These are phyloP conservation scores for Barnardius zonarius DNA, from an alignment of 2,113 vertebrate genomes.

Conservation along the genomic window DNA sequence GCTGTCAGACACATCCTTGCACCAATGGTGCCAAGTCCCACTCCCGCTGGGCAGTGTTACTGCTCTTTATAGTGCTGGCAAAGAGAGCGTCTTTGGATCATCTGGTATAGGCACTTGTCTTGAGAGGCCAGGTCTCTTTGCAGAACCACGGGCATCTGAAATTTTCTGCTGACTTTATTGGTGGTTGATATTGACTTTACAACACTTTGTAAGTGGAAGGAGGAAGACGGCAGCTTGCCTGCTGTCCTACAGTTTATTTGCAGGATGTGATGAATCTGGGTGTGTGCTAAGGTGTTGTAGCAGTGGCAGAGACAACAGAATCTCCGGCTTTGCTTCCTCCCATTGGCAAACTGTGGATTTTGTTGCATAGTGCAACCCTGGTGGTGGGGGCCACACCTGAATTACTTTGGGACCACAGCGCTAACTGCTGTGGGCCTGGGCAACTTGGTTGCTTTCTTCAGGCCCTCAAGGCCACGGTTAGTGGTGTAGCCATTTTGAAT, in stretches of 20 bases:
- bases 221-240: not conserved
- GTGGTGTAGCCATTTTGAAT: not conserved
- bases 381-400: too few relatives aligned
- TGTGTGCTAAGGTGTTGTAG: too few relatives aligned
- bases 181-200: not conserved
- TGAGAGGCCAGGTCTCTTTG: not conserved
- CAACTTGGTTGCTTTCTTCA: not conserved
- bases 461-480: not conserved
- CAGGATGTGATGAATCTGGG: fast-evolving
- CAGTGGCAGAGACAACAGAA: not conserved
- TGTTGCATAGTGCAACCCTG: not conserved
- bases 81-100: not conserved
- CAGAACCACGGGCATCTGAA: not conserved
- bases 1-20: not conserved
- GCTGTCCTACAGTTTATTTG: fast-evolving
- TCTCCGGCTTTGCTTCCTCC: not conserved
- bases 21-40: fast-evolving
- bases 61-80: not conserved
- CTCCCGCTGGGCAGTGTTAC: fast-evolving
- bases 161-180: not conserved
- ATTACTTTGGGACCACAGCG: not conserved
- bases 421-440: not conserved
- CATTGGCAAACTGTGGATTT: not conserved
- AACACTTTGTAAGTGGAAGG: not conserved
- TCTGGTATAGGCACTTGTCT: fast-evolving